Conservation (phyloP, 2,888 invertebrate genomes). For the Sphaerophoria taeniata region DNA sequence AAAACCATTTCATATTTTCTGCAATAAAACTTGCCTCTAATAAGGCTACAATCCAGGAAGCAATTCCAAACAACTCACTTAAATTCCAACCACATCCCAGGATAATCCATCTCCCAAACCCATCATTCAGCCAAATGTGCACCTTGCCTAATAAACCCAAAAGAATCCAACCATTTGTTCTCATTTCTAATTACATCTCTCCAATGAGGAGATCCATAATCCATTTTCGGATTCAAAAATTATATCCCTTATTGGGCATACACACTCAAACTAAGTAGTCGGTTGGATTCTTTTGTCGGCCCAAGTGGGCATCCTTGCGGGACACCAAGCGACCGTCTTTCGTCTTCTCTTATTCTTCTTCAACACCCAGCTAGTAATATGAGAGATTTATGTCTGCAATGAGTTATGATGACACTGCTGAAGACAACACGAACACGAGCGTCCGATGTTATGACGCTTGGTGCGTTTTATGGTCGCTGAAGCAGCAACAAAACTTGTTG, state of each 20-base stretch:
- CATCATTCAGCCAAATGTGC: not conserved
- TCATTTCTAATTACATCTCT: constrained; percentile 68
- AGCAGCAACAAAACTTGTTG: too few relatives aligned
- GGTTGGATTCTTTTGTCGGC: constrained; percentile 59
- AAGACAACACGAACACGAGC: not conserved
- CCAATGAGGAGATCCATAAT: constrained; percentile 53
- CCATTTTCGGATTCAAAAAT: constrained; percentile 72
- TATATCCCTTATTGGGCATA: constrained; percentile 56
- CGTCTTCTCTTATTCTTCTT: constrained; percentile 13
- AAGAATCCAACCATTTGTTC: constrained; percentile 49
- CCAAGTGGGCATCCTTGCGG: constrained; percentile 60
- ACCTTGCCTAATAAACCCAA: constrained; percentile 5
- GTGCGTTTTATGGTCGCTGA: too few relatives aligned
- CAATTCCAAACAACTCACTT: constrained; percentile 39
- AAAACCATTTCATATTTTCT: constrained; percentile 21
- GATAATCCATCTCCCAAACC: constrained; percentile 45
- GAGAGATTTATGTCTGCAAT: constrained; percentile 65
- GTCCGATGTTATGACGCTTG: too few relatives aligned
- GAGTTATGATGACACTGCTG: constrained; percentile 67
- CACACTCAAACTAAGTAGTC: constrained; percentile 10
- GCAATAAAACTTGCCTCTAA: constrained; percentile 1
- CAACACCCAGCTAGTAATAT: constrained; percentile 47
- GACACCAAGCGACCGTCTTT: constrained; percentile 22
- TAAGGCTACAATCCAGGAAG: constrained; percentile 61
- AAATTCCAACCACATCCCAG: constrained; percentile 37